These are phyloP conservation scores for Ormyrus nitidulus DNA, from an alignment of 2,888 invertebrate species.

Conservation along the genomic window DNA sequence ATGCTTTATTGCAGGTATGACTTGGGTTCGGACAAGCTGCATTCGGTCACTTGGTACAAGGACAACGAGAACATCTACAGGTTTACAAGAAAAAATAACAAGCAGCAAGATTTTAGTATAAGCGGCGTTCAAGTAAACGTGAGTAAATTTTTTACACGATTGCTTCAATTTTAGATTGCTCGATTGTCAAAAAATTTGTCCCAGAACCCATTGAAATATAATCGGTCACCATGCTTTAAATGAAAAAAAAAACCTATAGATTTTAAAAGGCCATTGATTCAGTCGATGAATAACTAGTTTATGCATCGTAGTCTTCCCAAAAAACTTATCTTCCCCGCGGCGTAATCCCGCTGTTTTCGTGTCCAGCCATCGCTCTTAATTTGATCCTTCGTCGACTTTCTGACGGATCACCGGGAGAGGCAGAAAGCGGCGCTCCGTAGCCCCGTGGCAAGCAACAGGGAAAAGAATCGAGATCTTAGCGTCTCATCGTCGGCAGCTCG, in stretches of 20 bases:
- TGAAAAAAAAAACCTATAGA: too few species aligned
- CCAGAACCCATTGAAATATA: too few species aligned
- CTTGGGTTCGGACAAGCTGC: constrained; percentile 73
- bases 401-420: not conserved
- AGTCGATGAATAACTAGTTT: too few species aligned
- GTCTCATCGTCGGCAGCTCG: not conserved
- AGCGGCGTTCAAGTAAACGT: constrained; percentile 56
- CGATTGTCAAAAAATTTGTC: too few species aligned
- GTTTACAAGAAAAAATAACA: constrained; percentile 69
- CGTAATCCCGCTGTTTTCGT: not conserved
- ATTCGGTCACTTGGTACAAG: constrained; percentile 77
- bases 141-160: constrained; percentile 22
- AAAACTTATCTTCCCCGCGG: not conserved
- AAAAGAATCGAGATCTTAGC: not conserved
- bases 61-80: constrained; percentile 77
- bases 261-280: too few species aligned
- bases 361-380: constrained; percentile 8
- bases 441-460: not conserved
- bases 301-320: too few species aligned
- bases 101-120: constrained; percentile 39
- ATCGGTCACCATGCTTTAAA: too few species aligned
- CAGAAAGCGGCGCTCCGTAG: too few species aligned
- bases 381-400: constrained; percentile 7
- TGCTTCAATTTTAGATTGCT: too few species aligned
- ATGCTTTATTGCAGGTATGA: constrained; percentile 72